Evolutionary conservation across 2,113 vertebrate genomes (phyloP), one percentile per base, ranked within the genome.

Genomic region (Protobothrops mucrosquamatus): DNA sequence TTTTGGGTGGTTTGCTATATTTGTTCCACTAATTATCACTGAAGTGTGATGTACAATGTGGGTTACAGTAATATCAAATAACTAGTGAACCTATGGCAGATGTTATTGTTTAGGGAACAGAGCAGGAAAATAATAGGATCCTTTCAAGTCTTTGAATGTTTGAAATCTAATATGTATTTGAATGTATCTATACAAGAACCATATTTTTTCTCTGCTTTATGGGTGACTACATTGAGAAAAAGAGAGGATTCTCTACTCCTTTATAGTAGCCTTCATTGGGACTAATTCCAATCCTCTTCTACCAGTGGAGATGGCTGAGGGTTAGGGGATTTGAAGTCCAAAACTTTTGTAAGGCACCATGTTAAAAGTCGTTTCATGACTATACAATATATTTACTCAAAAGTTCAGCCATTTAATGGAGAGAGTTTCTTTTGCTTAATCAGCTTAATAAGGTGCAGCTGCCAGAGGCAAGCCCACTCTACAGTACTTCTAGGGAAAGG

Each of bases 151-250:
- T 94, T 3, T 85, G 92, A 55, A 92, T 24, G 6, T 95, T 95
- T 94, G 52, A 94, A 95, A 95, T 92, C 91, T 87, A 89, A 29
- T 93, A 69, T 0, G 85, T 18, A 22, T 57, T 96, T 81, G 51
- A 89, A 93, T 93, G 39, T 2, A 0, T 85, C 89, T 57, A 54
- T 57, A 93, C 94, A 64, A 92, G 91, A 85, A 69, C 51, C 39
- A 90, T 92, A 91, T 39, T 95, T 96, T 95, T 90, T 43, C 54
- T 92, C 23, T 91, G 22, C 91, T 95, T 64, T 48, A 57, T 51
- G 23, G 15, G 89, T 43, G 81, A 64, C 14, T 24, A 86, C 10
- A 93, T 23, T 61, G n/a, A 86, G 39, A 86, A 29, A 46, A 93
- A 20, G 14, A 39, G 2, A 39, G n/a, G 23, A 3, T 39, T 64